Percentiles rank a stretch among this genome's conserved stretches.
Evolutionary conservation across 1,140 invertebrate genomes (phyloP).

Genomic region (Magallana ariakensis): DNA sequence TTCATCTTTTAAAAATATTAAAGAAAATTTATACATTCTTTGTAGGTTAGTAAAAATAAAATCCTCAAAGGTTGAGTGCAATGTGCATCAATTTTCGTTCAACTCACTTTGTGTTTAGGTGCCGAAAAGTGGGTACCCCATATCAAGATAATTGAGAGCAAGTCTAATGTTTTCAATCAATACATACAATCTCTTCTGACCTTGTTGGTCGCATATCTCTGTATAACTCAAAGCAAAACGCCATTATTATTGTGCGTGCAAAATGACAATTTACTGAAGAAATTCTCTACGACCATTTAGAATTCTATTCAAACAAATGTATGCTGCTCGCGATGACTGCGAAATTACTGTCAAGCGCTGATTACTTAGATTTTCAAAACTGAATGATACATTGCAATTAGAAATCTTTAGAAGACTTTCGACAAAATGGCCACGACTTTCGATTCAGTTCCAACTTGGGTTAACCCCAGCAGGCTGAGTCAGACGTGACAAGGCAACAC

Average conservation of each 20-base stretch:
- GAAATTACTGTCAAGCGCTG: slow-evolving; percentile 9
- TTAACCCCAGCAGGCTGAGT: neutral
- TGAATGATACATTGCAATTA: slow-evolving; percentile 21
- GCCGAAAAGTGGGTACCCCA: neutral
- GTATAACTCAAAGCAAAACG: neutral
- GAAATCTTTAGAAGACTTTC: neutral
- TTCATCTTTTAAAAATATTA: too few relatives aligned
- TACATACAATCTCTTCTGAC: neutral
- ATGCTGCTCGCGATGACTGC: slow-evolving; percentile 9
- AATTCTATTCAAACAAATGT: neutral
- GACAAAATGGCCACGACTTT: slow-evolving; percentile 5
- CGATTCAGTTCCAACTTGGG: neutral
- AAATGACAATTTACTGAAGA: neutral
- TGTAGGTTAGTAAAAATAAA: too few relatives aligned
- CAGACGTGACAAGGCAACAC: neutral
- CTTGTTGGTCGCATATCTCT: neutral
- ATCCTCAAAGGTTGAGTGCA: neutral
- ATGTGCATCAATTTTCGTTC: neutral
- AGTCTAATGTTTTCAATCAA: neutral
- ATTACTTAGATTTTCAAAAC: neutral
- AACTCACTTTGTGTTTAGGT: neutral
- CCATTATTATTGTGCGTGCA: slow-evolving; percentile 9
- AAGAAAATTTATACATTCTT: too few relatives aligned
- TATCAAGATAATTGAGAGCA: slow-evolving; percentile 23
- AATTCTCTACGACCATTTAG: neutral